These are phyloP conservation scores for Cydia strobilella DNA, from an alignment of 1,140 invertebrate species.

Conservation along the genomic window DNA sequence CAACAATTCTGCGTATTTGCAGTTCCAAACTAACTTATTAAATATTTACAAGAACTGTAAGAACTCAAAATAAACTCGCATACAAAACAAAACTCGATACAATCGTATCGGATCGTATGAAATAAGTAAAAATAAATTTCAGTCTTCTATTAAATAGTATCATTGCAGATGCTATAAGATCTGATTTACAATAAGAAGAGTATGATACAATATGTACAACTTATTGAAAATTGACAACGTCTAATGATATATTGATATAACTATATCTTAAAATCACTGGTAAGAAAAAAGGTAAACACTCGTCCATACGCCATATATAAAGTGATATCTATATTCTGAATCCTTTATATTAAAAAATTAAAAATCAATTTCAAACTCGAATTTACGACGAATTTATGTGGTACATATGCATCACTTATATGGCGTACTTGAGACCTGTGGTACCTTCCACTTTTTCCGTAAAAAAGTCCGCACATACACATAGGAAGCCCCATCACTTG, in stretches of 20 bases:
- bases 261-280: constrained; percentile 20
- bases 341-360: not conserved
- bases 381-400: constrained; percentile 5
- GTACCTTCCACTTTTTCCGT: not conserved
- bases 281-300: not conserved
- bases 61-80: constrained; percentile 33
- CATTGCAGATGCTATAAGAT: constrained; percentile 60
- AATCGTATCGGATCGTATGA: constrained; percentile 51
- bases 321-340: not conserved
- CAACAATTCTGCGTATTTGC: constrained; percentile 38
- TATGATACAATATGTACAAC: constrained; percentile 70
- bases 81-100: constrained; percentile 36
- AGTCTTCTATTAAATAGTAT: constrained; percentile 75
- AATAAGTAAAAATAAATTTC: constrained; percentile 73
- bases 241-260: constrained; percentile 30
- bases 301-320: not conserved
- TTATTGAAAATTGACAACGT: constrained; percentile 57
- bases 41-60: constrained; percentile 38
- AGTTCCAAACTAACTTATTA: constrained; percentile 43
- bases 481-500: constrained; percentile 17
- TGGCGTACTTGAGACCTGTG: constrained; percentile 2
- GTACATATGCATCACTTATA: not conserved
- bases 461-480: not conserved
- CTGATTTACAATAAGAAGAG: constrained; percentile 56
- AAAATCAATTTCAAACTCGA: not conserved